Evolutionary conservation across 2,888 invertebrate species (phyloP).

Genomic region (Diogma glabrata): DNA sequence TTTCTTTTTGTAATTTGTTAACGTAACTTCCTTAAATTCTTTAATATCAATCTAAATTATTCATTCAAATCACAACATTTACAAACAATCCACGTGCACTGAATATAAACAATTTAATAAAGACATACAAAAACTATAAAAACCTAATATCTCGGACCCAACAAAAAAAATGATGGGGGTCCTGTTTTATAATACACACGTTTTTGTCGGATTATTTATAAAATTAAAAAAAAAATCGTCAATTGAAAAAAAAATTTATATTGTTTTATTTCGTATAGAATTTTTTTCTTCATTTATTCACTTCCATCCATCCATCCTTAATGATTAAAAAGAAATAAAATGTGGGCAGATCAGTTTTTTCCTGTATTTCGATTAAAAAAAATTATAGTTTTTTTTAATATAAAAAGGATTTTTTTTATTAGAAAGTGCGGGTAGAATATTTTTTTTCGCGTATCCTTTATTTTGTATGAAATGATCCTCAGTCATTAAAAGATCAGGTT

Average conservation of each 20-base stretch:
- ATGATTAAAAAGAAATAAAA: constrained; percentile 5
- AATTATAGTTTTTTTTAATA: no score
- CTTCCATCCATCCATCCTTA: constrained; percentile 6
- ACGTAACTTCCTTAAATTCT: no score
- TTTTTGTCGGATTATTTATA: constrained; percentile 4
- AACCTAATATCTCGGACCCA: constrained; percentile 6
- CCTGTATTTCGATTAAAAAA: no score
- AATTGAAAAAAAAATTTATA: constrained; percentile 6
- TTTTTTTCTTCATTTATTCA: constrained; percentile 6
- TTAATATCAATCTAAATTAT: no score
- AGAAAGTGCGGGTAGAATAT: constrained; percentile 3
- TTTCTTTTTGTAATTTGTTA: no score
- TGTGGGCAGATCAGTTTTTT: constrained; percentile 8
- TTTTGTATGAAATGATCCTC: constrained; percentile 2
- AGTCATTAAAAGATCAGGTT: constrained; percentile 7
- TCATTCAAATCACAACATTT: not conserved
- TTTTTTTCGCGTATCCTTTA: constrained; percentile 9
- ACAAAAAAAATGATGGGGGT: constrained; percentile 4
- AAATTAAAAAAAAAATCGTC: not conserved
- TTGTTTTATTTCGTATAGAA: no score
- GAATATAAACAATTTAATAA: not conserved
- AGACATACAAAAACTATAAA: not conserved
- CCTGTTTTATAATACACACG: no score
- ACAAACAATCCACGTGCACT: not conserved
- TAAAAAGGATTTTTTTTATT: constrained; percentile 7